Conservation (phyloP, 2,888 invertebrate genomes). For the Thymelicus sylvestris region DNA sequence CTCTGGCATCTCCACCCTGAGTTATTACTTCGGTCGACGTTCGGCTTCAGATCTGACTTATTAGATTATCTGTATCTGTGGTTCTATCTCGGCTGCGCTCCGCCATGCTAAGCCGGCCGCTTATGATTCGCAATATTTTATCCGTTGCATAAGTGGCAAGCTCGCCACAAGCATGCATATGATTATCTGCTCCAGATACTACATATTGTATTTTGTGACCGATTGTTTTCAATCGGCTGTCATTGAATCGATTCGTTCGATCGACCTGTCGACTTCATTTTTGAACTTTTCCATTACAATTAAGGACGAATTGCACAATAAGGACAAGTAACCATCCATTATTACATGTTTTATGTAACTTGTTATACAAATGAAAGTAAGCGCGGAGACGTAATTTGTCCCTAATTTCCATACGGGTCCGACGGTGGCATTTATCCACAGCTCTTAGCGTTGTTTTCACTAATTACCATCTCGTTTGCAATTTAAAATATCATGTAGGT, state of each 20-base stretch:
- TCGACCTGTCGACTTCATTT: constrained; percentile 26
- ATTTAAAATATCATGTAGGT: constrained; percentile 72
- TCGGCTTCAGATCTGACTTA: constrained; percentile 81
- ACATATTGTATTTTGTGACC: constrained; percentile 57
- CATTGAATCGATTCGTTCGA: constrained; percentile 54
- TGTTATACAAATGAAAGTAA: constrained; percentile 76
- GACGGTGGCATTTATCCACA: constrained; percentile 69
- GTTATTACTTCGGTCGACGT: constrained; percentile 78
- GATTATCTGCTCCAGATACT: constrained; percentile 70
- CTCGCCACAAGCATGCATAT: constrained; percentile 60
- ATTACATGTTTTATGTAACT: constrained; percentile 70
- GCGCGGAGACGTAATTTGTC: constrained; percentile 78
- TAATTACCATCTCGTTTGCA: constrained; percentile 84
- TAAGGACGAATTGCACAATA: constrained; percentile 58
- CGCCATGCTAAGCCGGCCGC: constrained; percentile 57
- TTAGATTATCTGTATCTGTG: constrained; percentile 81
- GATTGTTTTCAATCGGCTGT: constrained; percentile 66
- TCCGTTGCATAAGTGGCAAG: constrained; percentile 71
- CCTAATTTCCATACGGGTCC: constrained; percentile 79
- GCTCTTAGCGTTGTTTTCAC: constrained; percentile 78
- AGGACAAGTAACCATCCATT: constrained; percentile 70
- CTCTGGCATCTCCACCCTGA: constrained; percentile 79
- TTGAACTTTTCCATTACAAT: constrained; percentile 47
- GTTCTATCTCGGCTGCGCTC: constrained; percentile 68
- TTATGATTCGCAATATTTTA: constrained; percentile 81